A percentile compares a stretch with the other conserved stretches of the same genome.
Conservation (phyloP, 2,113 vertebrate species). For the Rattus rattus region DNA sequence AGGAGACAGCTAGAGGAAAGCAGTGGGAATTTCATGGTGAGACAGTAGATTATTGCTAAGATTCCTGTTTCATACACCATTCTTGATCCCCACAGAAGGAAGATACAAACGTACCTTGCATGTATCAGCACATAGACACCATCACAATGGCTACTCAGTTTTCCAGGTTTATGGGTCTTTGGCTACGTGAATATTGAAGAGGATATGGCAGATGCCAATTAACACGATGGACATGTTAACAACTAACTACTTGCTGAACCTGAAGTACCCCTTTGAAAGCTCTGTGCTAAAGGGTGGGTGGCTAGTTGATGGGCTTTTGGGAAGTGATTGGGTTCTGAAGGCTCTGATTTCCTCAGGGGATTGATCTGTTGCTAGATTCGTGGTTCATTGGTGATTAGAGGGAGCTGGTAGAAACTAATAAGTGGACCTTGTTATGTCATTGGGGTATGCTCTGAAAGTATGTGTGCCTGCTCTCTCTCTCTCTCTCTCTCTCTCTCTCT, state of each 20-base stretch:
- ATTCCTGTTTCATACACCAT: not conserved
- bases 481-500: no score
- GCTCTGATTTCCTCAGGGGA: not conserved
- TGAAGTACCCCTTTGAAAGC: not conserved
- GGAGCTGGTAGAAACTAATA: not conserved
- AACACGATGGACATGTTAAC: not conserved
- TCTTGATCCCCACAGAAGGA: not conserved
- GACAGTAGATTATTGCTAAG: not conserved
- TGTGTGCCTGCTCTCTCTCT: no score
- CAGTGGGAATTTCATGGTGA: not conserved
- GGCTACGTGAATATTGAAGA: not conserved
- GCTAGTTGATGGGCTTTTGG: not conserved
- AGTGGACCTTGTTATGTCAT: not conserved
- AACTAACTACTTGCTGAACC: not conserved
- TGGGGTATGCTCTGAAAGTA: not conserved
- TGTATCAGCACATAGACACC: not conserved
- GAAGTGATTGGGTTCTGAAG: not conserved
- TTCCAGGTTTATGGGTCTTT: not conserved
- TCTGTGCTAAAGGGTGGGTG: not conserved
- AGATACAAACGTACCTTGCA: not conserved
- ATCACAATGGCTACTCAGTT: not conserved
- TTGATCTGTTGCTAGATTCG: not conserved
- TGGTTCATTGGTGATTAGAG: not conserved
- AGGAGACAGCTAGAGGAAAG: not conserved
- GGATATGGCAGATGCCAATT: fast-evolving